Percentiles rank a stretch among this genome's conserved stretches.
These are phyloP conservation scores for Lapara coniferarum DNA, from an alignment of 2,888 invertebrate species.

Conservation along the genomic window DNA sequence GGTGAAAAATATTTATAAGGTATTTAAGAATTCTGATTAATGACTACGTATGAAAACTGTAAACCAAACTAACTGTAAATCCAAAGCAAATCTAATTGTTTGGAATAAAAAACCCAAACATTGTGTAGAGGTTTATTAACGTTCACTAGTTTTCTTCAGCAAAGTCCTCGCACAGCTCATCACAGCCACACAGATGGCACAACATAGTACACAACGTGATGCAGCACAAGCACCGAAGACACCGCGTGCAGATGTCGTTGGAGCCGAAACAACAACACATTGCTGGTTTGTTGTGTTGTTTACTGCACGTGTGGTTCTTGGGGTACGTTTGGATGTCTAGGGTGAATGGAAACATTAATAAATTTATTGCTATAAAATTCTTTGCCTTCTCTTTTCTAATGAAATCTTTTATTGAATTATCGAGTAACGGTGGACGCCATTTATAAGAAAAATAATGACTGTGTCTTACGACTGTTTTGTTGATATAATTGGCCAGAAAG, in stretches of 20 bases:
- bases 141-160: constrained; percentile 2
- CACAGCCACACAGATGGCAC: constrained; percentile 47
- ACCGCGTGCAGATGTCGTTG: constrained; percentile 44
- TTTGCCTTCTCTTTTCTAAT: too few relatives aligned
- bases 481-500: too few relatives aligned
- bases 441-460: too few relatives aligned
- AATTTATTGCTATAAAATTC: neutral
- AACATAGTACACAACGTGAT: constrained; percentile 43
- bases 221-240: constrained; percentile 45
- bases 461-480: too few relatives aligned
- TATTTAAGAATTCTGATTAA: too few relatives aligned
- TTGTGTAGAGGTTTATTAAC: neutral
- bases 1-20: too few relatives aligned
- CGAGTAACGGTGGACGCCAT: too few relatives aligned
- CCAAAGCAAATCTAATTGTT: too few relatives aligned
- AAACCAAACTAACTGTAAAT: too few relatives aligned
- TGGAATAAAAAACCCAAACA: neutral
- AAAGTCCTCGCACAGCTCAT: constrained; percentile 37
- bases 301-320: neutral
- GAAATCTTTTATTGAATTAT: too few relatives aligned
- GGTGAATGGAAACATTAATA: neutral
- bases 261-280: constrained; percentile 51
- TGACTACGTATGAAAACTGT: too few relatives aligned
- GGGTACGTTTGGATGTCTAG: neutral
- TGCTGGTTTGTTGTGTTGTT: neutral